Evolutionary conservation across 1,140 invertebrate genomes (phyloP).

Genomic region (Bombus pyrosoma): DNA sequence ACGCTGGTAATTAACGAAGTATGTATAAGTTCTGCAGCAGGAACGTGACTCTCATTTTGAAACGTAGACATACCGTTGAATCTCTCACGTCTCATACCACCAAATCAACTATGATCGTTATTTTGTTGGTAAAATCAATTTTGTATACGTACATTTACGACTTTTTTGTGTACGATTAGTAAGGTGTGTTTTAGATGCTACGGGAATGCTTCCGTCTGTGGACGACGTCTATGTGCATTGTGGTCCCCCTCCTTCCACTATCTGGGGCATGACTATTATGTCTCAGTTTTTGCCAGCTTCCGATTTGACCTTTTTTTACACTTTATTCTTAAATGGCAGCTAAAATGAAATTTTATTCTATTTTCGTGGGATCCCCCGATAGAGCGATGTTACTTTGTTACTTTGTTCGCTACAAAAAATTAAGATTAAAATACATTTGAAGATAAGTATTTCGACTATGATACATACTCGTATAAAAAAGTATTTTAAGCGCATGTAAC

Average conservation of each 20-base stretch:
- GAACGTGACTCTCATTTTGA: slow-evolving; percentile 7
- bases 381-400: too few relatives aligned
- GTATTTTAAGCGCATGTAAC: not conserved
- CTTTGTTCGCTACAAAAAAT: not conserved
- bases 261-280: slow-evolving; percentile 75
- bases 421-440: not conserved
- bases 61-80: not conserved
- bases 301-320: slow-evolving; percentile 4
- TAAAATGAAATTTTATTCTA: slow-evolving; percentile 13
- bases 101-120: slow-evolving; percentile 53
- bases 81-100: slow-evolving; percentile 31
- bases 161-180: slow-evolving; percentile 76
- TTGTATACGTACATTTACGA: slow-evolving; percentile 69
- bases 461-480: too few relatives aligned
- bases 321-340: not conserved
- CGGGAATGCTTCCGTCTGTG: slow-evolving; percentile 79
- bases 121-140: slow-evolving; percentile 67
- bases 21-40: not conserved
- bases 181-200: slow-evolving; percentile 79
- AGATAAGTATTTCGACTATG: too few relatives aligned
- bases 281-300: slow-evolving; percentile 75
- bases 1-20: not conserved
- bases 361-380: not conserved
- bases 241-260: slow-evolving; percentile 76
- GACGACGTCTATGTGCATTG: slow-evolving; percentile 79